These are phyloP conservation scores for Drosophila prolongata DNA, from an alignment of 2,888 invertebrate species.

Conservation along the genomic window DNA sequence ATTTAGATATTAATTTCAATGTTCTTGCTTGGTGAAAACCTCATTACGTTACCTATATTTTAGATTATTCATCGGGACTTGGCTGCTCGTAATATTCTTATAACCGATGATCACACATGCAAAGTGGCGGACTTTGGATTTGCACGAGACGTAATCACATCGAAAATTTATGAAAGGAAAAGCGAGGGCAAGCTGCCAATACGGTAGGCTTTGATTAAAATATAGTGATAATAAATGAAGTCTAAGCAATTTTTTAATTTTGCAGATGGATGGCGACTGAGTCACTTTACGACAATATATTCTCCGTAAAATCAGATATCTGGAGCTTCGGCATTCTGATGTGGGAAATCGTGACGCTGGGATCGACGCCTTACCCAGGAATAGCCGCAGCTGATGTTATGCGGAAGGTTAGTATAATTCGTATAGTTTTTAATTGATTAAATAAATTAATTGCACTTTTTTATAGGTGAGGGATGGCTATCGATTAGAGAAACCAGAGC, in stretches of 20 bases:
- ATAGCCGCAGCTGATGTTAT: slow-evolving; percentile 96
- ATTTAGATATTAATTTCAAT: too few species aligned
- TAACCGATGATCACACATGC: slow-evolving; percentile 94
- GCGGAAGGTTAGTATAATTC: slow-evolving; percentile 88
- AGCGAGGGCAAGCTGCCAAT: slow-evolving; percentile 92
- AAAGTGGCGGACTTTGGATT: slow-evolving; percentile 98
- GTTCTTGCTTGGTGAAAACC: too few species aligned
- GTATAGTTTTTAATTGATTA: not conserved
- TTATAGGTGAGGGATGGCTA: slow-evolving; percentile 93
- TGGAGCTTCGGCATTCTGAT: slow-evolving; percentile 98
- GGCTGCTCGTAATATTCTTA: slow-evolving; percentile 94
- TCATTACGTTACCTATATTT: too few species aligned
- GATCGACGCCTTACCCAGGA: slow-evolving; percentile 97
- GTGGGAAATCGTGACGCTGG: slow-evolving; percentile 98
- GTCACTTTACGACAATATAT: slow-evolving; percentile 96
- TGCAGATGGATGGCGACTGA: slow-evolving; percentile 98
- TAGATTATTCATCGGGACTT: slow-evolving; percentile 95
- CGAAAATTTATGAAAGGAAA: slow-evolving; percentile 94
- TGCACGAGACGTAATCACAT: slow-evolving; percentile 94
- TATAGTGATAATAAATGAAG: too few species aligned
- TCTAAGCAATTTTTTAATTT: not conserved
- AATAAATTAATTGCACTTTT: not conserved
- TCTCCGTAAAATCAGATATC: slow-evolving; percentile 96
- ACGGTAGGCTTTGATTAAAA: slow-evolving; percentile 84
- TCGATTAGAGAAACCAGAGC: slow-evolving; percentile 95